phyloP scores from a whole-genome alignment of 2,113 vertebrate species.

The Sebastes fasciatus region DNA sequence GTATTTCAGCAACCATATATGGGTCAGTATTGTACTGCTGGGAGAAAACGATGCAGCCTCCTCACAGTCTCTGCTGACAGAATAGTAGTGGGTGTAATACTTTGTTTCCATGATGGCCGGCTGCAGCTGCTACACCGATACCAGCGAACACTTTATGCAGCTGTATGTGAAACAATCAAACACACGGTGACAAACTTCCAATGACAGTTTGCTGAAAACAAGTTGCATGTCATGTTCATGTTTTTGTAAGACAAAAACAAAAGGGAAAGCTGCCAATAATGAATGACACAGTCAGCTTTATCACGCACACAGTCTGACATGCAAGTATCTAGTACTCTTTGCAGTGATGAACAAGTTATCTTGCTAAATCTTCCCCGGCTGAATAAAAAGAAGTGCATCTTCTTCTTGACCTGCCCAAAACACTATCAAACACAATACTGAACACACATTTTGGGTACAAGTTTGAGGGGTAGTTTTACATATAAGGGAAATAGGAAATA shows the following conservation, averaged over 20 bases:
- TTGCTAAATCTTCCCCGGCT: not conserved
- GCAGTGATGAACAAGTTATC: slow-evolving; percentile 1
- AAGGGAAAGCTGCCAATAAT: slow-evolving; percentile 4
- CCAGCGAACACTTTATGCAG: not conserved
- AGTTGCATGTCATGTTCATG: not conserved
- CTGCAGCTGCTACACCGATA: not conserved
- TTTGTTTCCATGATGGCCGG: slow-evolving; percentile 14
- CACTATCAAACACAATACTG: not conserved
- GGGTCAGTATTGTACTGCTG: slow-evolving; percentile 34
- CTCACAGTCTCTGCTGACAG: slow-evolving; percentile 13
- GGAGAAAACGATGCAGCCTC: slow-evolving; percentile 2
- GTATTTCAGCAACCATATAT: slow-evolving; percentile 55
- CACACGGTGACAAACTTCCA: not conserved
- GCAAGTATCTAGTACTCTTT: not conserved
- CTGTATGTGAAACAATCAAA: slow-evolving; percentile 3
- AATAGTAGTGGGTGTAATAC: slow-evolving; percentile 21
- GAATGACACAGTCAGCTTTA: slow-evolving; percentile 8
- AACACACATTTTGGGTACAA: not conserved
- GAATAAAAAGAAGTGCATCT: not conserved
- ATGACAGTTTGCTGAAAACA: not conserved
- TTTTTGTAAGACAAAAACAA: slow-evolving; percentile 11
- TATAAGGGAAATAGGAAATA: not conserved
- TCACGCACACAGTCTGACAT: not conserved
- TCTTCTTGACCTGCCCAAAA: not conserved
- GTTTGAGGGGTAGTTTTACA: not conserved